Evolutionary conservation across 2,113 vertebrate genomes (phyloP).

Genomic region (Peromyscus californicus): DNA sequence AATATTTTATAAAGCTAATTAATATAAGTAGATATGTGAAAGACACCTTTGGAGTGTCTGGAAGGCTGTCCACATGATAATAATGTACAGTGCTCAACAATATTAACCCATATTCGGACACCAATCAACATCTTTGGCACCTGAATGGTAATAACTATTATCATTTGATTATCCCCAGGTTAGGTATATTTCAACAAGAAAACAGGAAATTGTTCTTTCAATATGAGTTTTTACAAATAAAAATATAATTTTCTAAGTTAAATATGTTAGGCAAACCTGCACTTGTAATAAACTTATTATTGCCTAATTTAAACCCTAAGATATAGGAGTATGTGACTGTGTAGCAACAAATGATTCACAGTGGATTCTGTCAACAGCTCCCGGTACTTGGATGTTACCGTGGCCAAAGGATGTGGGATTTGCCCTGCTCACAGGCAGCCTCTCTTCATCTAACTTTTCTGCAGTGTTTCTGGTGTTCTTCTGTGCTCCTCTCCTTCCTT

Average conservation of each 20-base stretch:
- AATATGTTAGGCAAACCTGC: neutral
- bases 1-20: neutral
- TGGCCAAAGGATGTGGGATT: neutral
- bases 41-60: neutral
- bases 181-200: neutral
- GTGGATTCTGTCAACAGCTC: neutral
- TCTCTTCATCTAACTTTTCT: neutral
- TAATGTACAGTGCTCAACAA: neutral
- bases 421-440: neutral
- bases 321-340: neutral
- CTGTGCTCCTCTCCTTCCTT: neutral
- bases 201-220: neutral
- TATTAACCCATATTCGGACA: neutral
- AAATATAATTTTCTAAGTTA: neutral
- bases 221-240: neutral
- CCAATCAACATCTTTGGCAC: neutral
- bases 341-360: neutral
- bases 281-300: neutral
- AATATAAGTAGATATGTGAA: neutral
- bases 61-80: neutral
- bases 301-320: conserved; percentile 27
- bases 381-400: neutral
- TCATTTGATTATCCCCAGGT: neutral
- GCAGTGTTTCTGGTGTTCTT: neutral
- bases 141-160: neutral